A percentile compares a stretch with the other conserved stretches of the same genome.
Conservation (phyloP, 2,888 invertebrate species). For the Malthinus flaveolus region DNA sequence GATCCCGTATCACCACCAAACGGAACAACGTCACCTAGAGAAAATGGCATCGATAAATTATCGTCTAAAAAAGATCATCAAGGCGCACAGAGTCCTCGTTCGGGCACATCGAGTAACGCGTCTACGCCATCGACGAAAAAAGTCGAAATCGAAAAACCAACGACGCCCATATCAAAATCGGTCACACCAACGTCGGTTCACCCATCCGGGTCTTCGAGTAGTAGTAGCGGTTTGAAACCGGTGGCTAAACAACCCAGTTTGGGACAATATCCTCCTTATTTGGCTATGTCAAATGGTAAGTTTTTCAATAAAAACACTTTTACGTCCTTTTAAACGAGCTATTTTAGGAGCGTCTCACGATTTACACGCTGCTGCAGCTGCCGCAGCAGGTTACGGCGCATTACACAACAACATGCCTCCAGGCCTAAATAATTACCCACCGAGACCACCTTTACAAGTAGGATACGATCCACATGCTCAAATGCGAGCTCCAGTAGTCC, state of each 20-base stretch:
- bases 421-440: constrained; percentile 66
- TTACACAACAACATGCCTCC: constrained; percentile 67
- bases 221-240: constrained; percentile 58
- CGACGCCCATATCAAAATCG: constrained; percentile 88
- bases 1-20: constrained; percentile 85
- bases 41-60: constrained; percentile 82
- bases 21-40: constrained; percentile 84
- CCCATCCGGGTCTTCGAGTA: constrained; percentile 56
- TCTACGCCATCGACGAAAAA: constrained; percentile 88
- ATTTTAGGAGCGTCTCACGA: constrained; percentile 59
- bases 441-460: constrained; percentile 65
- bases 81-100: constrained; percentile 74
- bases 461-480: constrained; percentile 69
- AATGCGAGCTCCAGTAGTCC: constrained; percentile 68
- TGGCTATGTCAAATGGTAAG: constrained; percentile 58
- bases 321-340: background rate
- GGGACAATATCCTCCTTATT: constrained; percentile 66
- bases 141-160: constrained; percentile 81
- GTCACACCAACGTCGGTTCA: constrained; percentile 75
- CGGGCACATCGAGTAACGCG: constrained; percentile 87
- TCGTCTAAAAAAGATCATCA: constrained; percentile 75
- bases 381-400: constrained; percentile 60
- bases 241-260: constrained; percentile 58
- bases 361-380: constrained; percentile 58
- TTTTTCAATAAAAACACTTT: background rate